Base-by-base conservation (phyloP, 2,113 vertebrate species). In the Bufo bufo region DNA sequence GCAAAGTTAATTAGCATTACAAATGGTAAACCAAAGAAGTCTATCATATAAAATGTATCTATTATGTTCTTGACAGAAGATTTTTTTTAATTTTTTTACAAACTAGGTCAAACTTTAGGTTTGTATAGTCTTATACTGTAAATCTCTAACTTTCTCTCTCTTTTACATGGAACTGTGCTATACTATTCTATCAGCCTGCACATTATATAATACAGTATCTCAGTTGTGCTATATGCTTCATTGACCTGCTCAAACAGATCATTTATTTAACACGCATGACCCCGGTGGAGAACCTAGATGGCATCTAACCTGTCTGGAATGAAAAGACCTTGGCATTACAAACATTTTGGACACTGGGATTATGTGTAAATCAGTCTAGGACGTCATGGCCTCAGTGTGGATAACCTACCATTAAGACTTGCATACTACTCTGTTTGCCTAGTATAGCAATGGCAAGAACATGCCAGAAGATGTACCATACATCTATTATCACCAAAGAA, bases 301-400 rank as follows among this genome's bases (percentile, higher is more conserved):
- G 23, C 47, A n/a, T 77, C 54, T 54, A 77, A 77, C 75, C 47
- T 77, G 52, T 20, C 75, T 52, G 75, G 6, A 77, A 77, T n/a
- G 75, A 54, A 6, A 77, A 77, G 75, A n/a, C 75, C 75, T 77
- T 77, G 52, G n/a, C n/a, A 56, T 56, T n/a, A 54, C 52, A 79
- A 56, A 58, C 77, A 79, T 79, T 56, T 56, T 13, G 16, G 45
- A 74, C 43, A 47, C 9, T 47, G 71, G 45, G 16, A 74, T 49
- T 17, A 49, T 47, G 45, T 47, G 71, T 74, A 20, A 77, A 54
- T 47, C 49, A 23, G n/a, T 56, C 19, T 79, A 58, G n/a, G 12
- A 58, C 52, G 13, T 7, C 52, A 78, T 33, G 75, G 5, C 52
- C 50, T 79, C 33, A 13, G 10, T 58, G 47, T 1, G 7, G 1